These are phyloP conservation scores for Epinephelus cyanopodus DNA, from an alignment of 2,113 vertebrate species.

Conservation along the genomic window DNA sequence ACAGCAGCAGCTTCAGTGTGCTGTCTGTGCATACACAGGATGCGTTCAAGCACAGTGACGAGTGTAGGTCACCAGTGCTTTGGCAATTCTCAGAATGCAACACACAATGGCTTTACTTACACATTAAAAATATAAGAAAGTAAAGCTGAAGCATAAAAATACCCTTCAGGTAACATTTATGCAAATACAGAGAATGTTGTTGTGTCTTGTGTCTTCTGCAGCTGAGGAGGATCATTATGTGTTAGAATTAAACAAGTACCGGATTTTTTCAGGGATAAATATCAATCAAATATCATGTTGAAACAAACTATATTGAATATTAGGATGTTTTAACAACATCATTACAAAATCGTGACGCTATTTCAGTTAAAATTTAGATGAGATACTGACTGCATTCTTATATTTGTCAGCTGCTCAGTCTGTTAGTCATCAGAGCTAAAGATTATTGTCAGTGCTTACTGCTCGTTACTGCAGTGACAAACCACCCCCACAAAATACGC, in stretches of 20 bases:
- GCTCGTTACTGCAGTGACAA: not conserved
- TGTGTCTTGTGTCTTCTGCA: not conserved
- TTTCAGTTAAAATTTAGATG: not conserved
- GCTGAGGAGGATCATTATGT: not conserved
- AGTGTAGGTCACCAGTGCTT: not conserved
- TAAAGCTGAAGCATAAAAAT: too few species aligned
- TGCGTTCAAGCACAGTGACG: not conserved
- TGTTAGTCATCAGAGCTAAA: slow-evolving; percentile 21
- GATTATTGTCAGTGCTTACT: not conserved
- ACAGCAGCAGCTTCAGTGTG: not conserved
- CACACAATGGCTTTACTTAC: too few species aligned
- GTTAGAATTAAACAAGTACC: too few species aligned
- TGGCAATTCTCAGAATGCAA: too few species aligned
- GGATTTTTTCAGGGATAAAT: not conserved
- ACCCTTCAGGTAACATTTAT: too few species aligned
- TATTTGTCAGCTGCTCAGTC: slow-evolving; percentile 4
- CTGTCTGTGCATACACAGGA: not conserved
- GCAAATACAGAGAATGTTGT: too few species aligned
- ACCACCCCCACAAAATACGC: not conserved
- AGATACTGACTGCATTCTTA: not conserved
- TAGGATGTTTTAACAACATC: not conserved
- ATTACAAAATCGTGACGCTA: not conserved
- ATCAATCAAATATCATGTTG: not conserved
- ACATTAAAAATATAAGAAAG: too few species aligned
- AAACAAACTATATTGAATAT: not conserved